Evolutionary conservation across 2,113 vertebrate genomes (phyloP).

Genomic region (Sula dactylatra): DNA sequence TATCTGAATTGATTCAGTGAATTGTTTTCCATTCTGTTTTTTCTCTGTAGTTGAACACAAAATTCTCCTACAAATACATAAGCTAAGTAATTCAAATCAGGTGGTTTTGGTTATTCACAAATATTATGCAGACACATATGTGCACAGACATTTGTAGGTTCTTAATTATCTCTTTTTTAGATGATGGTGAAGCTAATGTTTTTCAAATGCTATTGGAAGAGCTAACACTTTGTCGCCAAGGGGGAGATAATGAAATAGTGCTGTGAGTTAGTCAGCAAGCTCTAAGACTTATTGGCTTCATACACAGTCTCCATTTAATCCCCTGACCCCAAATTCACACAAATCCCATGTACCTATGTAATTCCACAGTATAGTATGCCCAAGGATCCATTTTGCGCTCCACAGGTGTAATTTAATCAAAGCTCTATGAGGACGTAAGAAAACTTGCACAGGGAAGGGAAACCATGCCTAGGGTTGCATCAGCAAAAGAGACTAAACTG

Average conservation of each 20-base stretch:
- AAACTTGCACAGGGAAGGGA: background rate
- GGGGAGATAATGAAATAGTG: background rate
- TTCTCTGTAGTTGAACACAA: background rate
- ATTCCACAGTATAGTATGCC: background rate
- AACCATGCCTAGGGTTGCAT: background rate
- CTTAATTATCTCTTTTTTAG: background rate
- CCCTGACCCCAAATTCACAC: background rate
- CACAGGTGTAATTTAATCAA: background rate
- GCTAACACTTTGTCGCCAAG: background rate
- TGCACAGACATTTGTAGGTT: background rate
- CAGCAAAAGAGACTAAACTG: background rate
- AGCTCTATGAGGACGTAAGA: background rate
- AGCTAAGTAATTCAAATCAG: background rate
- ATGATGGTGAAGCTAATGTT: background rate
- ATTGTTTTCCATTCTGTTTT: background rate
- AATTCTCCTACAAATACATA: background rate
- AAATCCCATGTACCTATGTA: background rate
- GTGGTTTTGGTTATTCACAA: background rate
- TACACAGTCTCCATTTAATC: background rate
- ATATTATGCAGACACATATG: background rate
- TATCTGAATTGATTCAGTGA: background rate
- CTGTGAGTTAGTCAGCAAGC: fast-evolving
- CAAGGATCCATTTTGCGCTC: background rate
- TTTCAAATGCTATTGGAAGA: background rate
- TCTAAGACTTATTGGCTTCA: background rate